phyloP scores from a whole-genome alignment of 2,888 invertebrate genomes.

The Melinopterus prodromus region DNA sequence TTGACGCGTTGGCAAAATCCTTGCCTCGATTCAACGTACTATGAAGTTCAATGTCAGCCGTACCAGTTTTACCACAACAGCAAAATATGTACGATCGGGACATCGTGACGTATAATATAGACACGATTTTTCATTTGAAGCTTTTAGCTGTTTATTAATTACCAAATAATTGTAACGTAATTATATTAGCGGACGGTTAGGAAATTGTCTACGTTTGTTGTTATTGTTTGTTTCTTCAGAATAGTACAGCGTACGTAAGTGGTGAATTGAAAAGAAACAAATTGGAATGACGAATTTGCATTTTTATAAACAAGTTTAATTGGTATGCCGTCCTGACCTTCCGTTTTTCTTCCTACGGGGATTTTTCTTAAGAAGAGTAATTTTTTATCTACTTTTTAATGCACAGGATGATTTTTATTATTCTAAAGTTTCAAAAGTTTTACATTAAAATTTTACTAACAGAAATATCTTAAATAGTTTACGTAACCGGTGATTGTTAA shows the following conservation, averaged over 20 bases:
- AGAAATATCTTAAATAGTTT: too few relatives aligned
- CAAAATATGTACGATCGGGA: not conserved
- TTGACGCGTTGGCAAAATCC: not conserved
- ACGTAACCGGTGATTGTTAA: too few relatives aligned
- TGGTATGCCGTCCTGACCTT: too few relatives aligned
- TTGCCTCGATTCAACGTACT: not conserved
- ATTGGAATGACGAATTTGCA: not conserved
- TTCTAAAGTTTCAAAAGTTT: too few relatives aligned
- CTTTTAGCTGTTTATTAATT: not conserved
- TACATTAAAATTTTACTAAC: too few relatives aligned
- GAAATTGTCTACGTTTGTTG: not conserved
- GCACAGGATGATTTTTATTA: too few relatives aligned
- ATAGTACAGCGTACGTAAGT: not conserved
- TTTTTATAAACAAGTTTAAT: not conserved
- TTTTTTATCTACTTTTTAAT: too few relatives aligned
- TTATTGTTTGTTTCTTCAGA: not conserved
- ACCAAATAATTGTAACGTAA: not conserved
- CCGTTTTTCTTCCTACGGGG: too few relatives aligned
- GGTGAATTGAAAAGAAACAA: not conserved
- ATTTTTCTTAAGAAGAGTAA: too few relatives aligned
- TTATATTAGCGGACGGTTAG: not conserved
- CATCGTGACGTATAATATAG: not conserved
- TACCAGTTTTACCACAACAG: not conserved
- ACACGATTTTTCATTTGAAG: not conserved
- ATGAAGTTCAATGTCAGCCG: conserved; percentile 4